Evolutionary conservation across 2,888 invertebrate genomes (phyloP).

Genomic region (Dynastes tityus): DNA sequence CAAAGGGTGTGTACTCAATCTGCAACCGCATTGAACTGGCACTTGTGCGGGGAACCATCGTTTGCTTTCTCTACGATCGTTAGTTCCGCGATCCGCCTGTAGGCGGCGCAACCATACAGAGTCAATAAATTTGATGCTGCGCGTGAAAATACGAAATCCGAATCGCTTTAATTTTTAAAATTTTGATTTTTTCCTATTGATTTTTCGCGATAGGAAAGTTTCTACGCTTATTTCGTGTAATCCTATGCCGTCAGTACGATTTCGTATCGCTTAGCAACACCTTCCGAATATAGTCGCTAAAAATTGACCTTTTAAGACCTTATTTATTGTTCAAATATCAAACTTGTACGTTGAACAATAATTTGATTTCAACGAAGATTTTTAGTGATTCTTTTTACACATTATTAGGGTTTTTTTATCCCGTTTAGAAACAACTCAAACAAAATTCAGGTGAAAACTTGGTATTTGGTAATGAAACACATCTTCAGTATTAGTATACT

Average conservation of each 20-base stretch:
- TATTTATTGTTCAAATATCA: too few relatives aligned
- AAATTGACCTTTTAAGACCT: neutral
- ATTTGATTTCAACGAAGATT: too few relatives aligned
- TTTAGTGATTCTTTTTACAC: too few relatives aligned
- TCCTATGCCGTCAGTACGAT: conserved; percentile 42
- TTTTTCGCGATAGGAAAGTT: conserved; percentile 36
- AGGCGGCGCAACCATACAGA: conserved; percentile 65
- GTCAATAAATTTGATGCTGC: conserved; percentile 70
- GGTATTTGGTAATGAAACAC: too few relatives aligned
- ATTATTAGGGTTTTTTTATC: too few relatives aligned
- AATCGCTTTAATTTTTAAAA: conserved; percentile 54
- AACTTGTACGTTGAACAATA: too few relatives aligned
- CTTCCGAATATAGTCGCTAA: neutral
- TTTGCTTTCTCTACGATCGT: conserved; percentile 58
- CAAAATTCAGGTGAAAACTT: too few relatives aligned
- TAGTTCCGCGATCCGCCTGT: conserved; percentile 53
- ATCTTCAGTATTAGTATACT: too few relatives aligned
- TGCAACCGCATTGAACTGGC: conserved; percentile 59
- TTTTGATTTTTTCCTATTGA: conserved; percentile 51
- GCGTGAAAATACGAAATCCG: conserved; percentile 62
- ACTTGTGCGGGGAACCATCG: conserved; percentile 64
- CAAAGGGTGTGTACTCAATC: conserved; percentile 76
- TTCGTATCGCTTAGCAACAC: neutral
- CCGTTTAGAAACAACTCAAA: too few relatives aligned
- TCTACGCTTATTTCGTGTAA: conserved; percentile 19